These are phyloP conservation scores for Varecia variegata DNA, from an alignment of 2,797 vertebrate species.

Conservation along the genomic window DNA sequence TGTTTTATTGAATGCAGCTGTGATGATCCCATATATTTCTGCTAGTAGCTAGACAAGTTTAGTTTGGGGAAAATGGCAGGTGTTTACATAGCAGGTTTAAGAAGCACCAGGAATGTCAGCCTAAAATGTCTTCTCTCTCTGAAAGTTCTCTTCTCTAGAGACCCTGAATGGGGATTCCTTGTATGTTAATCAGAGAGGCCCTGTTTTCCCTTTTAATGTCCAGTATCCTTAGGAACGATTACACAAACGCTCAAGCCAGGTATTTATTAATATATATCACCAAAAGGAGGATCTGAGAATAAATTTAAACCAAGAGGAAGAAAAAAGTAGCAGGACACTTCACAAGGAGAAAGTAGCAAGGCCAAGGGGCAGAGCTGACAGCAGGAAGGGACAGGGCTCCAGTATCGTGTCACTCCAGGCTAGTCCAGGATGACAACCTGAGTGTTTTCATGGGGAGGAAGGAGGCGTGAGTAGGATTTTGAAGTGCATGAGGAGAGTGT, in stretches of 20 bases:
- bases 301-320: neutral
- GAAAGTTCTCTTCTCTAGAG: neutral
- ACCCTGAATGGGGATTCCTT: neutral
- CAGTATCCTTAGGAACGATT: neutral
- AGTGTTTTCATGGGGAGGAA: neutral
- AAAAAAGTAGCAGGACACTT: neutral
- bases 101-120: neutral
- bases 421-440: neutral
- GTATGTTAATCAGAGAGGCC: neutral
- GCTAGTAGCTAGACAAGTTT: neutral
- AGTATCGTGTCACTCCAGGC: neutral
- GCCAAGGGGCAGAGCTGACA: neutral
- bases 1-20: neutral
- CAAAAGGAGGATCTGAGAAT: conserved; percentile 18
- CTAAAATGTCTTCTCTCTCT: neutral
- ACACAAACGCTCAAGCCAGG: neutral
- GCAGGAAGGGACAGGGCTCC: neutral
- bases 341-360: neutral
- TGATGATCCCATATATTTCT: neutral
- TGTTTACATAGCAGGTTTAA: neutral
- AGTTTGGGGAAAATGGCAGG: neutral
- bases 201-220: neutral
- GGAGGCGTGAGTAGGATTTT: neutral
- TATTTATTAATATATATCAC: neutral
- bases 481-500: neutral